Conservation (phyloP, 2,797 vertebrate genomes). For the Pangasius djambal region DNA sequence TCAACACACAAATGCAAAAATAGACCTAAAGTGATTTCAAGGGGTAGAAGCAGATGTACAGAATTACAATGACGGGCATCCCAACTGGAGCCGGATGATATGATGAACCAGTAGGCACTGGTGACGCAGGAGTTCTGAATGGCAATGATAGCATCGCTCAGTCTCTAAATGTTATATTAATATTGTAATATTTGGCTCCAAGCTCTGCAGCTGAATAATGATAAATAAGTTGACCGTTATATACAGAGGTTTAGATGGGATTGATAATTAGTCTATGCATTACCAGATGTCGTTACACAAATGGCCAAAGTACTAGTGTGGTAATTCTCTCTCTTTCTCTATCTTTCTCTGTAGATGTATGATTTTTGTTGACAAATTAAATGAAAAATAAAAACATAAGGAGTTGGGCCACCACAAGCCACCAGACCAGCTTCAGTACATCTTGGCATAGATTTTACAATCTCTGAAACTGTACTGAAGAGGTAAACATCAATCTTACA, state of each 20-base stretch:
- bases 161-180: constrained; percentile 52
- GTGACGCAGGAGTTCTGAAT: constrained; percentile 33
- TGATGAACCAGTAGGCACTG: constrained; percentile 19
- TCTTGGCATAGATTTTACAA: not conserved
- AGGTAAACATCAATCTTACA: not conserved
- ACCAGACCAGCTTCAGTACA: not conserved
- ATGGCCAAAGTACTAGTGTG: not conserved
- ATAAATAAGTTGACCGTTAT: not conserved
- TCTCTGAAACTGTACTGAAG: not conserved
- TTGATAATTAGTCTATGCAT: constrained; percentile 7
- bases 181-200: constrained; percentile 40
- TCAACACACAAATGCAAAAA: constrained; percentile 52
- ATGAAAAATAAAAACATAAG: not conserved
- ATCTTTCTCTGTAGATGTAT: not conserved
- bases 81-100: constrained; percentile 38
- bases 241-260: not conserved
- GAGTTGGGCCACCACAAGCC: not conserved
- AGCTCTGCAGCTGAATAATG: constrained; percentile 39
- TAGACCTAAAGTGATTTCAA: constrained; percentile 53
- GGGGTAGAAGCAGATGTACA: constrained; percentile 42
- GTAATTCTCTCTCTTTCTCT: not conserved
- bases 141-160: constrained; percentile 18
- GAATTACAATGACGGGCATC: constrained; percentile 52
- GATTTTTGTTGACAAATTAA: not conserved
- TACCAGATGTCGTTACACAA: not conserved